A percentile compares a stretch with the other conserved stretches of the same genome.
Conservation (phyloP, 2,888 invertebrate species). For the Epistrophe eligans region DNA sequence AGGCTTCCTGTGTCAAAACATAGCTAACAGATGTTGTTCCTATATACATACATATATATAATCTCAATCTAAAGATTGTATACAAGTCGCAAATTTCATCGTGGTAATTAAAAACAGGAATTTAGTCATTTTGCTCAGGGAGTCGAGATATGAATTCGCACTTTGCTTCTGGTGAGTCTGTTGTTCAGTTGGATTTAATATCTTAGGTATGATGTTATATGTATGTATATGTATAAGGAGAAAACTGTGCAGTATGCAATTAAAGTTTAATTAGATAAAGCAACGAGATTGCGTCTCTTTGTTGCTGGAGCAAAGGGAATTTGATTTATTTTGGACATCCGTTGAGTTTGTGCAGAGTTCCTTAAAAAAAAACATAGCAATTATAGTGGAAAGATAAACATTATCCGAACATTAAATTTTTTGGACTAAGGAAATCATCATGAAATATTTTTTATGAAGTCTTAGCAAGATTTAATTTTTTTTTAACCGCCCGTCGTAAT, state of each 20-base stretch:
- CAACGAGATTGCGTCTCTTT: slow-evolving; percentile 52
- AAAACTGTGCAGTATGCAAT: slow-evolving; percentile 53
- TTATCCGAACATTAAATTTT: background rate
- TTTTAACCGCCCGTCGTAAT: too few species aligned
- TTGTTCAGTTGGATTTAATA: background rate
- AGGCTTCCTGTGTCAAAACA: background rate
- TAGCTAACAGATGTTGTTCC: slow-evolving; percentile 49
- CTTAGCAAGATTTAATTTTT: too few species aligned
- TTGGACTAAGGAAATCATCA: background rate
- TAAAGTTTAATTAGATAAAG: slow-evolving; percentile 70
- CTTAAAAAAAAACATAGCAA: slow-evolving; percentile 24
- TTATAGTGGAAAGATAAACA: background rate
- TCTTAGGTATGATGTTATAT: too few species aligned
- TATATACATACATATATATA: too few species aligned
- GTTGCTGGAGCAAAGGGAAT: slow-evolving; percentile 22
- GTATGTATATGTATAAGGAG: background rate
- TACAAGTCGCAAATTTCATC: slow-evolving; percentile 57
- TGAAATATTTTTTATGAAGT: background rate
- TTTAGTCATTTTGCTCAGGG: slow-evolving; percentile 50
- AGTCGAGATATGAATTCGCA: slow-evolving; percentile 55
- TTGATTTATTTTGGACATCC: slow-evolving; percentile 56
- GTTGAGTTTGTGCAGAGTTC: slow-evolving; percentile 2
- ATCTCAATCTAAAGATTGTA: slow-evolving; percentile 16
- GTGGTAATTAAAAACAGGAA: slow-evolving; percentile 69
- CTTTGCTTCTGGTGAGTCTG: slow-evolving; percentile 30